Conservation (phyloP, 2,888 invertebrate species). For the Lasioglossum vierecki region DNA sequence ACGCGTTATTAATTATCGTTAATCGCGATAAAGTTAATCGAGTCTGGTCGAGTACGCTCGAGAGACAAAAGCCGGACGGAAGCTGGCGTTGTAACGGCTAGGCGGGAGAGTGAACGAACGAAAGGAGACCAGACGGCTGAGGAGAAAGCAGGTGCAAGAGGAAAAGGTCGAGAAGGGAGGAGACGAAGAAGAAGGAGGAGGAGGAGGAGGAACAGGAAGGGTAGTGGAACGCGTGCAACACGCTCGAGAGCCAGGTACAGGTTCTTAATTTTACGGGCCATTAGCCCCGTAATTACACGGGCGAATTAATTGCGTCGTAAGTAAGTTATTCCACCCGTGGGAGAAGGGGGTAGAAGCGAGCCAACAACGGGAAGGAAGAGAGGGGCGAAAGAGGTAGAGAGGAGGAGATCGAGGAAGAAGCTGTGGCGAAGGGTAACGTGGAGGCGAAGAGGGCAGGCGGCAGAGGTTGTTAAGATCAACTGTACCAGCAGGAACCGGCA, state of each 20-base stretch:
- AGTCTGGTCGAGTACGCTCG: slow-evolving; percentile 59
- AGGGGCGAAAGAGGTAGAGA: background rate
- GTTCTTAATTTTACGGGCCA: slow-evolving; percentile 81
- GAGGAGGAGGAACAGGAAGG: slow-evolving; percentile 31
- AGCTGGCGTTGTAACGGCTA: background rate
- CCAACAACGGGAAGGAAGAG: slow-evolving; percentile 34
- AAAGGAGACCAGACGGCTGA: slow-evolving; percentile 15
- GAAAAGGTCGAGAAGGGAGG: slow-evolving; percentile 2
- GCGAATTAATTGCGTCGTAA: slow-evolving; percentile 80
- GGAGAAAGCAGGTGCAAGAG: slow-evolving; percentile 15
- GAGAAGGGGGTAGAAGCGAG: slow-evolving; percentile 54
- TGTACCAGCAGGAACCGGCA: slow-evolving; percentile 53
- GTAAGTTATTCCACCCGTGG: slow-evolving; percentile 77
- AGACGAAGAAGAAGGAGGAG: slow-evolving; percentile 5
- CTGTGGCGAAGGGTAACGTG: slow-evolving; percentile 2
- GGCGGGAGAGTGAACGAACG: slow-evolving; percentile 25
- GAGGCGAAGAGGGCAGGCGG: slow-evolving; percentile 41
- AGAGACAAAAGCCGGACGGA: slow-evolving; percentile 22
- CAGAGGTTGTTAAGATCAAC: slow-evolving; percentile 68
- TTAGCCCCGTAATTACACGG: slow-evolving; percentile 79
- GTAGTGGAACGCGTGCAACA: slow-evolving; percentile 67
- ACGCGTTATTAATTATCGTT: slow-evolving; percentile 71
- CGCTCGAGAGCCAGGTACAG: slow-evolving; percentile 66
- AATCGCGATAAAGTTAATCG: slow-evolving; percentile 73
- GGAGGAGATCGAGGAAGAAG: slow-evolving; percentile 16